phyloP scores from a whole-genome alignment of 2,113 vertebrate genomes.

The Ciconia boyciana region DNA sequence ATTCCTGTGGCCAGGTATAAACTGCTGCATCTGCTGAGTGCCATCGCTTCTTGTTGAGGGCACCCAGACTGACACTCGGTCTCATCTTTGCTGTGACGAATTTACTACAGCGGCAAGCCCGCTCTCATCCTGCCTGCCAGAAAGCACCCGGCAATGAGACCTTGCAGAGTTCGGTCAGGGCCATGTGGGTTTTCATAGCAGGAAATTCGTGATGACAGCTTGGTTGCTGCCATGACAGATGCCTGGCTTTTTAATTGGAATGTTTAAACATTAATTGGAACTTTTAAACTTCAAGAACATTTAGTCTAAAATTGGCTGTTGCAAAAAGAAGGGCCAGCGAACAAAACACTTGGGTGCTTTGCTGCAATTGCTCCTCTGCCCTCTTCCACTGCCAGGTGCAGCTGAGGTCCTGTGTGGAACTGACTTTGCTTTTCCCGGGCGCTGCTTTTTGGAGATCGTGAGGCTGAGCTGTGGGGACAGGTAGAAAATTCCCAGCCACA shows the following conservation, averaged over 20 bases:
- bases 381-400: not conserved
- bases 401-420: accelerated
- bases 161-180: accelerated
- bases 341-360: not conserved
- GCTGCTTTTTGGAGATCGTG: not conserved
- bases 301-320: not conserved
- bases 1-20: not conserved
- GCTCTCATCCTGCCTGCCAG: not conserved
- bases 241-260: not conserved
- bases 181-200: not conserved
- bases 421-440: not conserved
- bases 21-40: not conserved
- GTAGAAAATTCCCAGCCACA: not conserved
- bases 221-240: not conserved
- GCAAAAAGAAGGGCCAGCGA: not conserved
- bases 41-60: not conserved
- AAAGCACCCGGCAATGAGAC: not conserved
- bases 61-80: no score
- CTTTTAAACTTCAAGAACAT: not conserved
- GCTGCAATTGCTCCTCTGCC: not conserved
- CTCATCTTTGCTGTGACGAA: not conserved
- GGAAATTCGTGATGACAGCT: not conserved
- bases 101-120: not conserved
- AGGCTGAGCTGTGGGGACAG: not conserved
- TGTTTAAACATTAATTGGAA: not conserved